These are phyloP conservation scores for Parasteatoda tepidariorum DNA, from an alignment of 1,140 invertebrate genomes.

Conservation along the genomic window DNA sequence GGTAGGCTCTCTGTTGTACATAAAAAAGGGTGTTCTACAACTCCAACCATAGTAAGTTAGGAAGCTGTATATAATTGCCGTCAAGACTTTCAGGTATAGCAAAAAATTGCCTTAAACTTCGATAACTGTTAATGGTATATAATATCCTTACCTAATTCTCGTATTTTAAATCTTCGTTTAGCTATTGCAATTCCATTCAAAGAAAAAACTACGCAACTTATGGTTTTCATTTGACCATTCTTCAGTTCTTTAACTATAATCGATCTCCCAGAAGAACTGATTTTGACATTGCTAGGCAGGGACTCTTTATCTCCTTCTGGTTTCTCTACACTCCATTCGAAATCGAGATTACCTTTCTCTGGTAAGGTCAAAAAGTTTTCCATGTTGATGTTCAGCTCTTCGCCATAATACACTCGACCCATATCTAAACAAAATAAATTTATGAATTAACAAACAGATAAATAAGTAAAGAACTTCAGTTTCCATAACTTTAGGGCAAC, in stretches of 20 bases:
- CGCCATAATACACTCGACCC: slow-evolving; percentile 22
- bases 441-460: too few relatives aligned
- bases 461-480: too few relatives aligned
- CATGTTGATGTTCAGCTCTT: slow-evolving; percentile 43
- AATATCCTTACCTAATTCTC: neutral
- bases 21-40: too few relatives aligned
- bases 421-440: too few relatives aligned
- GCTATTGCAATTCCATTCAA: neutral
- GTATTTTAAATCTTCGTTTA: slow-evolving; percentile 9
- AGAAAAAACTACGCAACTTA: slow-evolving; percentile 36
- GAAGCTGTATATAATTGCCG: too few relatives aligned
- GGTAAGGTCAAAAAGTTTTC: slow-evolving; percentile 45
- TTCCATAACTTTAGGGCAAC: too few relatives aligned
- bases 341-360: neutral
- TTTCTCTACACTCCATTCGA: slow-evolving; percentile 15
- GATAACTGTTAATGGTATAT: too few relatives aligned
- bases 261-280: slow-evolving; percentile 7
- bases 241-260: slow-evolving; percentile 10
- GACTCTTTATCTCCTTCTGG: neutral
- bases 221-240: neutral
- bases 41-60: too few relatives aligned
- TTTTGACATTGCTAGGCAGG: slow-evolving; percentile 42
- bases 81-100: too few relatives aligned
- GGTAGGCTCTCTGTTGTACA: too few relatives aligned
- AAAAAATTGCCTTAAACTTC: too few relatives aligned